Evolutionary conservation across 2,888 invertebrate genomes (phyloP).

Genomic region (Metallyticus violacea): DNA sequence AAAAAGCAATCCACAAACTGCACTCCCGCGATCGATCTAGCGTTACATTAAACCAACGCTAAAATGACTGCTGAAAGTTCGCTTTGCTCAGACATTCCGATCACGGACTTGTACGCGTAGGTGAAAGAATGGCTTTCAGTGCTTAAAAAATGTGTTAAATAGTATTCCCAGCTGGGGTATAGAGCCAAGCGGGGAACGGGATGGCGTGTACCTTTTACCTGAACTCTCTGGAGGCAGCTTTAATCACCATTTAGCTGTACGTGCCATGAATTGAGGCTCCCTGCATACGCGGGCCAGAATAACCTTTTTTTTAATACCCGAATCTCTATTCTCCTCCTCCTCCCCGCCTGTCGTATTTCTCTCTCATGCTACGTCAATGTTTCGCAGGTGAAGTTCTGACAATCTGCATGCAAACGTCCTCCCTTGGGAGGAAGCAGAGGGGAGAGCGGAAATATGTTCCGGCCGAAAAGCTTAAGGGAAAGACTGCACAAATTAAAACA

Average conservation of each 20-base stretch:
- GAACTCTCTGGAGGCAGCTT: neutral
- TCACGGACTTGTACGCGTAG: neutral
- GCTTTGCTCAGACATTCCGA: neutral
- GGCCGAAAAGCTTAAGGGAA: neutral
- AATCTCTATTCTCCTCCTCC: too few species aligned
- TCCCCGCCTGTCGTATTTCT: neutral
- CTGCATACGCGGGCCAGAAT: neutral
- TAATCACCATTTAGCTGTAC: slow-evolving; percentile 15
- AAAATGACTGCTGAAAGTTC: neutral
- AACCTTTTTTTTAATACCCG: neutral
- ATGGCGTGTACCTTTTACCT: neutral
- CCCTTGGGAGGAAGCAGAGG: neutral
- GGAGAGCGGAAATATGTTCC: neutral
- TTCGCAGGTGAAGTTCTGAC: neutral
- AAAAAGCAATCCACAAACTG: too few species aligned
- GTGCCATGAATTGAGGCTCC: neutral
- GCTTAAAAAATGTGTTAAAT: neutral
- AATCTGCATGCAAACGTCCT: slow-evolving; percentile 6
- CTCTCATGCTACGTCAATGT: neutral
- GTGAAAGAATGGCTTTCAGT: neutral
- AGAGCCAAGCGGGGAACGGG: neutral
- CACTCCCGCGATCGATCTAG: neutral
- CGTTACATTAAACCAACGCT: neutral
- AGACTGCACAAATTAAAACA: neutral
- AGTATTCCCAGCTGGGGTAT: neutral